Conservation (phyloP, 2,113 vertebrate species). For the Ceyx margarethae region DNA sequence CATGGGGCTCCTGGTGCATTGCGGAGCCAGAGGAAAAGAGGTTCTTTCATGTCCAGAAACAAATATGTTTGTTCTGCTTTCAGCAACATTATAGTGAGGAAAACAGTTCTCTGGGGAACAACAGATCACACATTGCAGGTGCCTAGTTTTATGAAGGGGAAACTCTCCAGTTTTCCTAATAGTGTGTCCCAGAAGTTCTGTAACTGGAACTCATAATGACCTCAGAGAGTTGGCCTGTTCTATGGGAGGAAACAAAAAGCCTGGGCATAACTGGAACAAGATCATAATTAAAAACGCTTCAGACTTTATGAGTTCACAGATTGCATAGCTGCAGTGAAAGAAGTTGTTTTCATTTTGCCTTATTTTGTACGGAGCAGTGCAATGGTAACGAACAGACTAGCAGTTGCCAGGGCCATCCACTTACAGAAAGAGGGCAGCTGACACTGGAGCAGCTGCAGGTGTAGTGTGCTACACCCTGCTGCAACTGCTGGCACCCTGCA, state of each 20-base stretch:
- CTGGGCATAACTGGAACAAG: neutral
- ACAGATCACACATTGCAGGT: slow-evolving; percentile 60
- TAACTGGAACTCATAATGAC: slow-evolving; percentile 59
- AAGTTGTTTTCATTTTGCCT: slow-evolving; percentile 30
- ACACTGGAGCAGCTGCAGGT: neutral
- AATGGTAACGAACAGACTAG: neutral
- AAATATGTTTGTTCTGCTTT: slow-evolving; percentile 67
- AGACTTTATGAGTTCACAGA: slow-evolving; percentile 24
- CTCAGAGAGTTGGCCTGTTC: neutral
- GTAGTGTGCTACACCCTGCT: neutral
- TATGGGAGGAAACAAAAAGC: slow-evolving; percentile 19
- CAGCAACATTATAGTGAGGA: slow-evolving; percentile 23
- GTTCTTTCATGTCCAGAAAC: slow-evolving; percentile 24
- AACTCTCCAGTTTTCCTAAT: slow-evolving; percentile 52
- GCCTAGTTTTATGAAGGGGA: slow-evolving; percentile 58
- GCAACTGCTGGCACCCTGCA: neutral
- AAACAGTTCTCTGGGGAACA: slow-evolving; percentile 42
- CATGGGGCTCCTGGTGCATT: neutral
- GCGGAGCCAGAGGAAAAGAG: neutral
- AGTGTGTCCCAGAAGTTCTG: slow-evolving; percentile 25
- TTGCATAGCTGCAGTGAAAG: neutral
- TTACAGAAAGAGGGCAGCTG: neutral
- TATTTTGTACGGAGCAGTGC: neutral
- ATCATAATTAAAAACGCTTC: neutral
- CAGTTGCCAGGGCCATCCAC: neutral